Evolutionary conservation across 2,797 vertebrate species (phyloP), one percentile per base, ranked within the genome.

Genomic region (Peromyscus eremicus): DNA sequence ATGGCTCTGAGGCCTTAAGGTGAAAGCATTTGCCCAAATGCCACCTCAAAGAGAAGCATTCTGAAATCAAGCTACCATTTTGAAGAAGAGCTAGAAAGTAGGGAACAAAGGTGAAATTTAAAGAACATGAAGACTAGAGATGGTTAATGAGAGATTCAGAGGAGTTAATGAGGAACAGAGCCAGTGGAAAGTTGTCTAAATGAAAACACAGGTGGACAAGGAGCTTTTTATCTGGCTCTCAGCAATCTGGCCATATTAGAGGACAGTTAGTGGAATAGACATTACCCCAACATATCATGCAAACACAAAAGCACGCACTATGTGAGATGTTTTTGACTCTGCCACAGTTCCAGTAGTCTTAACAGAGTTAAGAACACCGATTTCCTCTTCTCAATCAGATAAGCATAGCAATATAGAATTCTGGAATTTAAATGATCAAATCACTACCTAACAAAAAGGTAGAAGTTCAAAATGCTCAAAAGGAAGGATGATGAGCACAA

Each of bases 251-350:
- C 75, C 76, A 93, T 73, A 43, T 93, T 84, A 75, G 91, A 93
- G 73, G 88, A 85, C 60, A 92, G 40, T 80, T 92, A 81, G 91
- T 94, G 34, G 71, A 96, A 90, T 81, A 94, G 92, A 73, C 71
- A 82, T 77, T 88, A 88, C 46, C 73, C 52, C 84, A 90, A 73
- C 49, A 43, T 9, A 82, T 68, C 68, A 90, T 76, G 55, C 88
- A 82, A 68, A 27, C 71, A 75, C 90, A 84, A 94, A 95, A 88
- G 70, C 81, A 92, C 23, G 71, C 64, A 68, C 43, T 29, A 46
- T 55, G 64, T 73, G 66, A 93, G 60, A 84, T 46, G 43, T 76
- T 43, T 49, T 71, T 92, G 60, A 73, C 55, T 55, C 75, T 80
- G 32, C 66, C 46, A 32, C 66, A 43, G 43, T 81, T 93, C 75